Conservation (phyloP, 2,113 vertebrate species). For the Rhea americana region DNA sequence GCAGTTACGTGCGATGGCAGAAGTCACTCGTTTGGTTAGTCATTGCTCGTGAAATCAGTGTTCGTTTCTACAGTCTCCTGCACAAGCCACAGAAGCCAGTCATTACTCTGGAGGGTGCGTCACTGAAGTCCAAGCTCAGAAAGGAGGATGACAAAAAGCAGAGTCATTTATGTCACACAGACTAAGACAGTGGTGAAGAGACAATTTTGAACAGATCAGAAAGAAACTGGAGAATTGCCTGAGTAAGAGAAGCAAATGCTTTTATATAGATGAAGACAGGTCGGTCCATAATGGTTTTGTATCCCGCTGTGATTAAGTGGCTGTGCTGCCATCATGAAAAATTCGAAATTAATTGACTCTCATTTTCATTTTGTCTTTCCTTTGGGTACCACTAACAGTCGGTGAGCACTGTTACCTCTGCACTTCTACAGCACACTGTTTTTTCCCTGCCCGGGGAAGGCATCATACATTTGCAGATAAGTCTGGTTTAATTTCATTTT, state of each 20-base stretch:
- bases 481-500: neutral
- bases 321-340: neutral
- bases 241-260: neutral
- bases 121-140: neutral
- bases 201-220: fast-evolving
- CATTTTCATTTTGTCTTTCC: neutral
- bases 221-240: neutral
- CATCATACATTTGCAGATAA: fast-evolving
- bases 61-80: neutral
- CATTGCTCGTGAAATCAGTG: neutral
- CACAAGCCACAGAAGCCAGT: fast-evolving
- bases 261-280: neutral
- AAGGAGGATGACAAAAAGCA: neutral
- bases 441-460: neutral
- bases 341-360: neutral
- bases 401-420: neutral
- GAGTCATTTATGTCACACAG: neutral
- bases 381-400: fast-evolving
- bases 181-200: neutral
- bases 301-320: neutral
- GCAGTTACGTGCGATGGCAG: slow-evolving; percentile 3
- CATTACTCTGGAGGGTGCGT: fast-evolving
- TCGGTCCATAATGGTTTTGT: neutral
- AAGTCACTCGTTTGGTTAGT: neutral
- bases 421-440: fast-evolving